Base-by-base conservation (phyloP, 1,140 invertebrate species). In the Eufriesea mexicana region DNA sequence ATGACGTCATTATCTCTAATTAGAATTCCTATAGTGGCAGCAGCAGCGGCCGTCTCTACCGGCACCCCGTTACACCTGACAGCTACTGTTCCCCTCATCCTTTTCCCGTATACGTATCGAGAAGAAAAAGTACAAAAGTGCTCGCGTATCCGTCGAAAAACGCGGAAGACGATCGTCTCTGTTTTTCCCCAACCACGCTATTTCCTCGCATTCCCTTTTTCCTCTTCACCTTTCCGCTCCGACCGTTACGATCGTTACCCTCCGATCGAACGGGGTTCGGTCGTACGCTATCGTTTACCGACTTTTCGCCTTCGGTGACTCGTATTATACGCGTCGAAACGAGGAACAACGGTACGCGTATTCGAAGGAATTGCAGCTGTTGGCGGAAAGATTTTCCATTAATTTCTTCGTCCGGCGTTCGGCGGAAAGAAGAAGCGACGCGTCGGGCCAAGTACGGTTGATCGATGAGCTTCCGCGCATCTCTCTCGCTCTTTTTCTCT, bases 1-100 rank as follows among this genome's bases (percentile, higher is more conserved):
- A 94, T 94, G 92, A 92, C 93, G 92, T 94, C 91, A 93, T 94
- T 94, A 94, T 91, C 89, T 92, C 90, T 92, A 93, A 93, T 93
- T 93, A 93, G 92, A 91, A 92, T 93, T 91, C 90, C 84, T 89
- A 91, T 85, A 86, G 89, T 86, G 88, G 88, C 84, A 35, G 35
- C 84, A 35, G 35, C 35, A 84, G 83, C 70, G 62, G 78, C 64
- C 78, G 83, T 71, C 76, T 86, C 79, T 90, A 87, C 76, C 64
- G 68, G 79, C 83, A 79, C 83, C 85, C 88, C 85, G 89, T 91
- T 92, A 90, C 87, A 92, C 90, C 89, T 89, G 51, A n/a, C 73
- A 51, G 71, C 20, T 66, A 83, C 76, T 42, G 47, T 67, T 66
- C 51, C 35, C 59, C 49, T 35, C 59, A 7, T 4, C 70, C 23